Conservation (phyloP, 2,797 vertebrate genomes). For the Lerista edwardsae region DNA sequence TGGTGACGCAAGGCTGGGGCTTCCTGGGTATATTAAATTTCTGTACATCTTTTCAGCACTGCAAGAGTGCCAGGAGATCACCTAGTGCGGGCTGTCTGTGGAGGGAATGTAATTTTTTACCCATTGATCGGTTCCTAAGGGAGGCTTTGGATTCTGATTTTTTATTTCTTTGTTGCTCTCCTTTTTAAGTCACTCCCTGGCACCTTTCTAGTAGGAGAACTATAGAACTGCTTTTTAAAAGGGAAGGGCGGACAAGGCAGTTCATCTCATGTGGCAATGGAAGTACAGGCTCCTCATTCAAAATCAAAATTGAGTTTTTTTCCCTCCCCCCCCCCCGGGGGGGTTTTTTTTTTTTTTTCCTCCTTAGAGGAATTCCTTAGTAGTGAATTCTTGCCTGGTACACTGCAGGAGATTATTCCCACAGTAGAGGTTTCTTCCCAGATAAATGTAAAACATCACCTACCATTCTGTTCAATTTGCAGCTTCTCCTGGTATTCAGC, state of each 20-base stretch:
- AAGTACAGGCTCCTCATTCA: neutral
- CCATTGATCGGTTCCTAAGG: conserved; percentile 54
- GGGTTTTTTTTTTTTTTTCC: too few species aligned
- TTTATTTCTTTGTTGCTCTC: conserved; percentile 21
- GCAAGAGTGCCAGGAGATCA: conserved; percentile 49
- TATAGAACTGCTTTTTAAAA: conserved; percentile 40
- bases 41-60: conserved; percentile 57
- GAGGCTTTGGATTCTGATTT: conserved; percentile 39
- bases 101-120: conserved; percentile 46
- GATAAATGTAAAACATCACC: neutral
- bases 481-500: neutral
- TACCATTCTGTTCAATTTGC: neutral
- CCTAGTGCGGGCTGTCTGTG: conserved; percentile 47
- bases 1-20: conserved; percentile 47
- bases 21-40: conserved; percentile 37
- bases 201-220: conserved; percentile 33
- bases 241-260: conserved; percentile 29
- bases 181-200: conserved; percentile 54
- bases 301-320: neutral
- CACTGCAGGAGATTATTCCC: neutral
- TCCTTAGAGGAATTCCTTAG: neutral
- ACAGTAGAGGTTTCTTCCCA: neutral
- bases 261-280: neutral
- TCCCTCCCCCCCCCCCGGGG: too few species aligned
- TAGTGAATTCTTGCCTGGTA: neutral